Percentiles rank a stretch among this genome's conserved stretches.
Conservation (phyloP, 2,797 vertebrate genomes). For the Eidolon dupreanum region DNA sequence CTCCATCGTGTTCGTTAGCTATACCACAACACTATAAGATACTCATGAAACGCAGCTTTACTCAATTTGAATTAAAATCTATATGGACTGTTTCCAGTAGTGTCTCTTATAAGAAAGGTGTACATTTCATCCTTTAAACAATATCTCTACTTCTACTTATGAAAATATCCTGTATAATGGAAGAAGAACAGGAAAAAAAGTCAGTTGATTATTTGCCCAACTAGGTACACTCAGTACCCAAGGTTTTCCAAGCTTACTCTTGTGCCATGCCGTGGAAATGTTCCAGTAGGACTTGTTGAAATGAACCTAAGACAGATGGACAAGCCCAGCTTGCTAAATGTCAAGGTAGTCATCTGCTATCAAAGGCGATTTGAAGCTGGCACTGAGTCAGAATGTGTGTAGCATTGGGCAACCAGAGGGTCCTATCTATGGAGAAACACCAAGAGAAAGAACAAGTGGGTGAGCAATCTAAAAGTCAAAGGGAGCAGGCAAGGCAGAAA, state of each 20-base stretch:
- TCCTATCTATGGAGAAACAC: not conserved
- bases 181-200: not conserved
- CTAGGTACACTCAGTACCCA: accelerated
- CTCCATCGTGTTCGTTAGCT: not conserved
- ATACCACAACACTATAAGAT: not conserved
- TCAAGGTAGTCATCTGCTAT: not conserved
- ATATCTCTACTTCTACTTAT: not conserved
- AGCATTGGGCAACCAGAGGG: not conserved
- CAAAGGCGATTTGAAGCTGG: not conserved
- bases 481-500: not conserved
- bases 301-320: not conserved
- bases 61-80: not conserved
- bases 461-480: not conserved
- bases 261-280: not conserved
- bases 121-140: not conserved
- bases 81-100: not conserved
- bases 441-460: not conserved
- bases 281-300: not conserved
- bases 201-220: not conserved
- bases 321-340: not conserved
- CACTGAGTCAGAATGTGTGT: not conserved
- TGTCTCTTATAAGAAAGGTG: not conserved
- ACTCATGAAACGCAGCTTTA: not conserved
- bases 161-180: not conserved
- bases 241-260: not conserved